A percentile compares a stretch with the other conserved stretches of the same genome.
Conservation (phyloP, 2,797 vertebrate genomes). For the Emys orbicularis region DNA sequence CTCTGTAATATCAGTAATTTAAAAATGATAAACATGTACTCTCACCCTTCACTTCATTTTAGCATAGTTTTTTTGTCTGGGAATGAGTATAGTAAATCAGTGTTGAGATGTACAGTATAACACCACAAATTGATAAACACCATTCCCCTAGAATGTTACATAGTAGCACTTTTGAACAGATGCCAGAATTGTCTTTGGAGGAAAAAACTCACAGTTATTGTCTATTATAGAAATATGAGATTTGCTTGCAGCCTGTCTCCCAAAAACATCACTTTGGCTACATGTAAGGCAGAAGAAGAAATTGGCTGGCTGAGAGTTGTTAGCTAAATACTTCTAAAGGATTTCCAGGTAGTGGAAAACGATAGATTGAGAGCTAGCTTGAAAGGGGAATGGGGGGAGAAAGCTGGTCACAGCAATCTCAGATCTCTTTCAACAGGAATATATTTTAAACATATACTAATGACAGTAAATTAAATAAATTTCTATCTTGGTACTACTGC, state of each 20-base stretch:
- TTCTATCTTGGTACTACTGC: neutral
- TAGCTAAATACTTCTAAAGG: neutral
- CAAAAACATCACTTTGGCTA: neutral
- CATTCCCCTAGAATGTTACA: neutral
- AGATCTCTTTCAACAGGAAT: neutral
- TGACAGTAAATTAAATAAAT: neutral
- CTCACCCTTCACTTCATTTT: neutral
- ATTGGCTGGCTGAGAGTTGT: neutral
- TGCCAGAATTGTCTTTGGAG: neutral
- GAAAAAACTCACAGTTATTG: neutral
- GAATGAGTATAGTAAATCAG: neutral
- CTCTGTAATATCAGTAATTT: neutral
- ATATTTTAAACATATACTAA: neutral
- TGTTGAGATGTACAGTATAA: neutral
- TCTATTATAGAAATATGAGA: neutral
- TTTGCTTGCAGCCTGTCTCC: neutral
- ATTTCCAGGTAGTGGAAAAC: neutral
- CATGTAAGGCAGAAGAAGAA: neutral
- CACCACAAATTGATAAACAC: neutral
- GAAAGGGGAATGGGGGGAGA: neutral
- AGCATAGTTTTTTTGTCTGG: neutral
- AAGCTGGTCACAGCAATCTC: neutral
- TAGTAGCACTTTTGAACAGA: neutral
- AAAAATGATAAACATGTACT: neutral
- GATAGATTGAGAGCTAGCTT: neutral